phyloP scores from a whole-genome alignment of 2,113 vertebrate species.

The Beaufortia kweichowensis region DNA sequence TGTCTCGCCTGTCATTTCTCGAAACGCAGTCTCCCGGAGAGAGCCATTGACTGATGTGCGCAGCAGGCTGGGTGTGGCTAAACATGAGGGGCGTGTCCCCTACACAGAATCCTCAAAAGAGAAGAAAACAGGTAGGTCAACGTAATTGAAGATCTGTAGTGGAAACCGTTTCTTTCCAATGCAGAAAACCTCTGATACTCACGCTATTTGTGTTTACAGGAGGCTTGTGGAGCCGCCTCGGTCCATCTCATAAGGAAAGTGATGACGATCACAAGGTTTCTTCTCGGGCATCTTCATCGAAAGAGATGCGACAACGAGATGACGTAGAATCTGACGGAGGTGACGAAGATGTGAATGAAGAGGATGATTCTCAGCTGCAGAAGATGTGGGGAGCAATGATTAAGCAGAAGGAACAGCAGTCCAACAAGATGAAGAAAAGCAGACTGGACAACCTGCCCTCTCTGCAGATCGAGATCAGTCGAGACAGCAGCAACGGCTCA shows the following conservation, averaged over 20 bases:
- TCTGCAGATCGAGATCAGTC: constrained; percentile 97
- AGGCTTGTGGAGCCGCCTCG: constrained; percentile 90
- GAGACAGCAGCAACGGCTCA: constrained; percentile 91
- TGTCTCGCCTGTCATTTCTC: constrained; percentile 62
- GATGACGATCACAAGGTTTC: constrained; percentile 57
- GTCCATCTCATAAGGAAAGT: constrained; percentile 79
- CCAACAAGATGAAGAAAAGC: constrained; percentile 89
- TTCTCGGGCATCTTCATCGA: constrained; percentile 6
- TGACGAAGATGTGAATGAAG: constrained; percentile 68
- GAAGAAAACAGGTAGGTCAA: constrained; percentile 81
- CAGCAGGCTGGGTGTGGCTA: constrained; percentile 86
- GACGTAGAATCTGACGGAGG: constrained; percentile 46
- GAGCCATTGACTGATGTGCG: constrained; percentile 89
- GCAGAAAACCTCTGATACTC: background rate
- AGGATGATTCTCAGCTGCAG: constrained; percentile 91
- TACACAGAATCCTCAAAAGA: constrained; percentile 82
- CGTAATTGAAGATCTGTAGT: background rate
- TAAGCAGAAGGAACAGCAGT: constrained; percentile 87
- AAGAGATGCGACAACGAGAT: constrained; percentile 54
- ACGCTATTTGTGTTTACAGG: constrained; percentile 66
- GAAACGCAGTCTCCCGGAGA: constrained; percentile 71
- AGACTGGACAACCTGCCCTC: constrained; percentile 93
- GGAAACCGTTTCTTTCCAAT: background rate
- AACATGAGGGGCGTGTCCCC: constrained; percentile 74
- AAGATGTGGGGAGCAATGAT: constrained; percentile 95